Evolutionary conservation across 1,140 invertebrate species (phyloP).

Genomic region (Zophobas atratus): DNA sequence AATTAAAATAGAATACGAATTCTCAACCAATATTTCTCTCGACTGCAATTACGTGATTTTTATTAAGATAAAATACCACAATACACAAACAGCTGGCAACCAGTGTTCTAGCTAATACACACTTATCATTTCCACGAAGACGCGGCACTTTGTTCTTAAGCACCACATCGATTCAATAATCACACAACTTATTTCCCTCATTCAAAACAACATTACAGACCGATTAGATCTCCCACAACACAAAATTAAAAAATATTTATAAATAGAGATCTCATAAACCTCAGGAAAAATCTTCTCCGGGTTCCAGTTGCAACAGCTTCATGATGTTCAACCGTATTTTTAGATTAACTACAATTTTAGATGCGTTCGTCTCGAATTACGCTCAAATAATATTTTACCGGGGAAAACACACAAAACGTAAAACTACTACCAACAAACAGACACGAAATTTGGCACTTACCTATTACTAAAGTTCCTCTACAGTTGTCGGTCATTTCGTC

Average conservation of each 20-base stretch:
- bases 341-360: conserved; percentile 47
- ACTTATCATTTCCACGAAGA: no score
- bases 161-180: no score
- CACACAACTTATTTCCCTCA: no score
- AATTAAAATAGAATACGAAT: no score
- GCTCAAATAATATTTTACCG: conserved; percentile 23
- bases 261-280: conserved; percentile 15
- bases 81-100: no score
- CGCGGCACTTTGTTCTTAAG: no score
- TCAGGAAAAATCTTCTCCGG: conserved; percentile 9
- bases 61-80: no score
- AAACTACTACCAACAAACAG: conserved; percentile 6
- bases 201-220: no score
- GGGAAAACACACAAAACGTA: conserved; percentile 8
- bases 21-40: no score
- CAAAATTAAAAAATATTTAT: not conserved
- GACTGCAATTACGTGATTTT: no score
- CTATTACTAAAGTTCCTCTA: conserved; percentile 51
- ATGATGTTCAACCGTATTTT: conserved; percentile 31
- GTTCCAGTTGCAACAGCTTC: conserved; percentile 14
- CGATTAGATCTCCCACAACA: no score
- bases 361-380: conserved; percentile 37
- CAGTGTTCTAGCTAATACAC: no score
- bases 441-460: conserved; percentile 47
- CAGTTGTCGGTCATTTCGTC: conserved; percentile 54